phyloP scores from a whole-genome alignment of 2,888 invertebrate species.

The Sphecodes monilicornis region DNA sequence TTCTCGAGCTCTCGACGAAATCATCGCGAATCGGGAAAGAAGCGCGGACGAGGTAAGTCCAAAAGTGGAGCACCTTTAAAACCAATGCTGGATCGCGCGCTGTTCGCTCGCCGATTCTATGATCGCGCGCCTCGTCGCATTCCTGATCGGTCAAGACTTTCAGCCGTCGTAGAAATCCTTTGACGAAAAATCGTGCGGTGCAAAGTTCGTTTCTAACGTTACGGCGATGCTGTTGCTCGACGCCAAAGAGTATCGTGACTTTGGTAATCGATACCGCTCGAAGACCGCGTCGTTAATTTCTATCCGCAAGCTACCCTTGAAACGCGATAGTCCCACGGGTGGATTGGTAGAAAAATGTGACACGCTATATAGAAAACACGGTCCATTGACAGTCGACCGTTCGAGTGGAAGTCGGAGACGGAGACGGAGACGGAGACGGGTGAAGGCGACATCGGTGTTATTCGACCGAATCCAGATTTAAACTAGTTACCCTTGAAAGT shows the following conservation, averaged over 20 bases:
- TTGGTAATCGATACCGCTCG: slow-evolving; percentile 50
- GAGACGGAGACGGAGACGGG: slow-evolving; percentile 16
- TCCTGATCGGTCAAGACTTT: slow-evolving; percentile 34
- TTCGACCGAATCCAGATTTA: slow-evolving; percentile 35
- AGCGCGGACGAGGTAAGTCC: slow-evolving; percentile 19
- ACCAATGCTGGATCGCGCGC: neutral
- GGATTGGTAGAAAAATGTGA: neutral
- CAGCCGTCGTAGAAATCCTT: slow-evolving; percentile 25
- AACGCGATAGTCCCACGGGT: slow-evolving; percentile 28
- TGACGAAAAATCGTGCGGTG: neutral
- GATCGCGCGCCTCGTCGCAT: slow-evolving; percentile 42
- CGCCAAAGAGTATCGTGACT: neutral
- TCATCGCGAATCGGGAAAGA: neutral
- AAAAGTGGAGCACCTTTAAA: slow-evolving; percentile 2
- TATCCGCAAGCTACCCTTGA: slow-evolving; percentile 58
- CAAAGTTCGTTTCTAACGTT: slow-evolving; percentile 17
- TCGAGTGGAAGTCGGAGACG: neutral
- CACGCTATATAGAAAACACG: neutral
- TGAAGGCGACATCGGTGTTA: neutral
- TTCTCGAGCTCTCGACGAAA: neutral
- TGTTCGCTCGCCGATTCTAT: neutral
- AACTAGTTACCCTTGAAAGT: slow-evolving; percentile 52
- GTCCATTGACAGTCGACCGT: slow-evolving; percentile 25
- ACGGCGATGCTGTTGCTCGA: neutral
- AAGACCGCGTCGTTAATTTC: slow-evolving; percentile 29